Conservation (phyloP, 1,140 invertebrate species). For the Hylyphantes graminicola region DNA sequence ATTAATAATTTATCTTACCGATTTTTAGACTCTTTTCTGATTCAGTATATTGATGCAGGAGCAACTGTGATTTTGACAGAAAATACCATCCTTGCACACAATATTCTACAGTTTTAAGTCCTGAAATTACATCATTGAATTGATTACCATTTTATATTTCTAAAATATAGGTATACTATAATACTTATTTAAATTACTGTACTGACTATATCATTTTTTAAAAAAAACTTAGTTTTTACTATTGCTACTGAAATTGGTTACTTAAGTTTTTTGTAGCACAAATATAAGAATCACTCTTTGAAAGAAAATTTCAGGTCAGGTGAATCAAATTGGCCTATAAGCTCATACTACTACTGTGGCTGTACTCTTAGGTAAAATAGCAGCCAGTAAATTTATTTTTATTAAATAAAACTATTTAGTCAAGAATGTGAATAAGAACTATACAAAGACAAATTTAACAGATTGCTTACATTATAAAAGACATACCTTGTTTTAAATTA, state of each 20-base stretch:
- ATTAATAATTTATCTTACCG: constrained; percentile 17
- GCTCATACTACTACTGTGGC: too few species aligned
- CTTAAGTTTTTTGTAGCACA: too few species aligned
- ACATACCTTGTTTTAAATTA: constrained; percentile 31
- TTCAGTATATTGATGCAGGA: constrained; percentile 34
- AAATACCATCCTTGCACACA: constrained; percentile 50
- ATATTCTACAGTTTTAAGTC: constrained; percentile 37
- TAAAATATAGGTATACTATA: background rate
- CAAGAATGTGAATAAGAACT: background rate
- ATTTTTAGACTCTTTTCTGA: constrained; percentile 25
- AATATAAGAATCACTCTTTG: too few species aligned
- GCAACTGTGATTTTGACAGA: constrained; percentile 19
- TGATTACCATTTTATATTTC: background rate
- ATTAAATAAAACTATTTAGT: too few species aligned
- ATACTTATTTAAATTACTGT: too few species aligned
- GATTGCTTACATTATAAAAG: background rate
- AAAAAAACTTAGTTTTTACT: too few species aligned
- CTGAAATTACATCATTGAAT: constrained; percentile 38
- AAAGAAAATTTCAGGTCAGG: too few species aligned
- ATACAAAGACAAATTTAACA: background rate
- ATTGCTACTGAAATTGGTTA: too few species aligned
- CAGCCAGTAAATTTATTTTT: too few species aligned
- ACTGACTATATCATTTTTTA: too few species aligned
- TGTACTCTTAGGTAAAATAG: too few species aligned
- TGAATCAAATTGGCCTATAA: too few species aligned